phyloP scores from a whole-genome alignment of 2,113 vertebrate species.

The Xenus cinereus region DNA sequence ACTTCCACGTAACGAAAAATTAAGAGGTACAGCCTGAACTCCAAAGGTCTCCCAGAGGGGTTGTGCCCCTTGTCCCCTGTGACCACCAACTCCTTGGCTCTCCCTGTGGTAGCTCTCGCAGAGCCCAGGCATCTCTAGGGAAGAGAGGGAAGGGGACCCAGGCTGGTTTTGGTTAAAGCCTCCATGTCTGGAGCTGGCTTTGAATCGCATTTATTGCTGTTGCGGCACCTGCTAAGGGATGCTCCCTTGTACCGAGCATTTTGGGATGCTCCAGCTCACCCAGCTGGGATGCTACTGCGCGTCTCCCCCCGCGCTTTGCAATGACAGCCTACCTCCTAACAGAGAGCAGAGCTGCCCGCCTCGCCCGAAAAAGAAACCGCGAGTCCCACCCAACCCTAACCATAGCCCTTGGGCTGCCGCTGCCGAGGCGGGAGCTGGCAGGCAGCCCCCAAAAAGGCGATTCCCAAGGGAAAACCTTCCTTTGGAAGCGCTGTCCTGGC shows the following conservation, averaged over 20 bases:
- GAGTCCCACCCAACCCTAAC: not conserved
- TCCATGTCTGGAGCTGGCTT: not conserved
- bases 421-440: not conserved
- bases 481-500: not conserved
- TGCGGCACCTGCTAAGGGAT: not conserved
- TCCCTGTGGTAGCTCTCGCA: not conserved
- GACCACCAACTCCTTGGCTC: accelerated
- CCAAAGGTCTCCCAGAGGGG: not conserved
- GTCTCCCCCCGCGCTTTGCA: not conserved
- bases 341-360: not conserved
- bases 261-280: not conserved
- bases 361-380: not conserved
- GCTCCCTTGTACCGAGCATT: accelerated
- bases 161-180: not conserved
- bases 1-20: not conserved
- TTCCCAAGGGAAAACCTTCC: not conserved
- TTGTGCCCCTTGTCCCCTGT: not conserved
- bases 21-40: not conserved
- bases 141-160: not conserved
- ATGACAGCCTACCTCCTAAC: not conserved
- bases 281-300: not conserved
- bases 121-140: accelerated
- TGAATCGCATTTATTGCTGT: not conserved
- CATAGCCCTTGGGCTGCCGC: not conserved
- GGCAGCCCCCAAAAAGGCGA: not conserved